Percentiles rank a stretch among this genome's conserved stretches.
These are phyloP conservation scores for Eupleurogrammus muticus DNA, from an alignment of 2,797 vertebrate genomes.

Conservation along the genomic window DNA sequence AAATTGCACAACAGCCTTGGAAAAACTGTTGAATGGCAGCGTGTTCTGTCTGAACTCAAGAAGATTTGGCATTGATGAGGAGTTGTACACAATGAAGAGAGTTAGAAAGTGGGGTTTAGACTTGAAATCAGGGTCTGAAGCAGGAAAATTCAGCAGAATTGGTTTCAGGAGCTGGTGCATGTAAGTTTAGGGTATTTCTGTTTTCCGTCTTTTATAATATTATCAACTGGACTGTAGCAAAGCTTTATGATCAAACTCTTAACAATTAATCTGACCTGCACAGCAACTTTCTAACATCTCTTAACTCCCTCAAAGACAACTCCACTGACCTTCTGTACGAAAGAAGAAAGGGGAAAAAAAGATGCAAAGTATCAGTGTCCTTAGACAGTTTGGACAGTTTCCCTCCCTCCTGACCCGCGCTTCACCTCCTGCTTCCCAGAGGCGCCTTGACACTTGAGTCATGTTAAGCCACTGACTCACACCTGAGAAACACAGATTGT, in stretches of 20 bases:
- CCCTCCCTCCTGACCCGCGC: constrained; percentile 37
- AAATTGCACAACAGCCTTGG: too few species aligned
- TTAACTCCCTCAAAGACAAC: neutral
- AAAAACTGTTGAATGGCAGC: too few species aligned
- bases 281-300: neutral
- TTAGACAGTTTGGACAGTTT: constrained; percentile 15
- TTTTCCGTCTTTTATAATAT: neutral
- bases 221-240: neutral
- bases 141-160: too few species aligned
- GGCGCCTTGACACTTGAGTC: constrained; percentile 52
- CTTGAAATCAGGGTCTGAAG: too few species aligned
- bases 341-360: neutral
- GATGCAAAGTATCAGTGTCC: constrained; percentile 17
- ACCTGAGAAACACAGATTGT: constrained; percentile 60
- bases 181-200: neutral
- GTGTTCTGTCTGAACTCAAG: too few species aligned
- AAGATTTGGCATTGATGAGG: too few species aligned
- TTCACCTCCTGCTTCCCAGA: constrained; percentile 45
- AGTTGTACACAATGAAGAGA: too few species aligned
- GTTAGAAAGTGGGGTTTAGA: too few species aligned
- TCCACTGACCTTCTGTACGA: constrained; percentile 19
- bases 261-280: neutral
- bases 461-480: constrained; percentile 48
- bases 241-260: neutral
- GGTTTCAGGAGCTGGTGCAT: neutral